These are phyloP conservation scores for Cataglyphis livida DNA, from an alignment of 2,888 invertebrate species.

Conservation along the genomic window DNA sequence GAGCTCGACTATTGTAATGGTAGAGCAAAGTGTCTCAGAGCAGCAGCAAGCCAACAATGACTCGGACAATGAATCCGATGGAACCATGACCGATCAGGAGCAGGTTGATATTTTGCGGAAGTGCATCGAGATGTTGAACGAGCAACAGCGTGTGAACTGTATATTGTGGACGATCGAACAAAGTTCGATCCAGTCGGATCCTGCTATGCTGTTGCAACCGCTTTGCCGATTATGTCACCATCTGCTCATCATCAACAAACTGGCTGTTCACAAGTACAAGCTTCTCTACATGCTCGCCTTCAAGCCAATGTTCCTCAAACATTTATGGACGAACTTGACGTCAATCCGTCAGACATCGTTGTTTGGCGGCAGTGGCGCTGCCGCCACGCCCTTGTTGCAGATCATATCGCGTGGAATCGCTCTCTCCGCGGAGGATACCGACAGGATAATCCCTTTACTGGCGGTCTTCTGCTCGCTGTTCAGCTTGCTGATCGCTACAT, in stretches of 20 bases:
- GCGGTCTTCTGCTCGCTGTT: conserved; percentile 95
- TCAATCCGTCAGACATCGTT: conserved; percentile 86
- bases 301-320: conserved; percentile 91
- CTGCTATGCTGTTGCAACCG: conserved; percentile 88
- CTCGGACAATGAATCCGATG: conserved; percentile 87
- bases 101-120: conserved; percentile 87
- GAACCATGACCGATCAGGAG: conserved; percentile 87
- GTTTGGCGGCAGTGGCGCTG: conserved; percentile 83
- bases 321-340: conserved; percentile 89
- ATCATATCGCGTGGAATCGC: conserved; percentile 90
- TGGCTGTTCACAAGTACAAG: conserved; percentile 94
- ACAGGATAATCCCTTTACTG: conserved; percentile 91
- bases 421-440: conserved; percentile 88
- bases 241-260: conserved; percentile 92
- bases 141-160: conserved; percentile 87
- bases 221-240: conserved; percentile 94
- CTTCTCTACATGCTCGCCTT: conserved; percentile 93
- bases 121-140: conserved; percentile 90
- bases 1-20: conserved; percentile 84
- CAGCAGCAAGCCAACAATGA: conserved; percentile 85
- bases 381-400: conserved; percentile 88
- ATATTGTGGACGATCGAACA: conserved; percentile 86
- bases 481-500: conserved; percentile 92
- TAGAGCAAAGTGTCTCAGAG: conserved; percentile 83
- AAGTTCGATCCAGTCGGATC: conserved; percentile 85